Evolutionary conservation across 2,113 vertebrate genomes (phyloP).

Genomic region (Spea multiplicata): DNA sequence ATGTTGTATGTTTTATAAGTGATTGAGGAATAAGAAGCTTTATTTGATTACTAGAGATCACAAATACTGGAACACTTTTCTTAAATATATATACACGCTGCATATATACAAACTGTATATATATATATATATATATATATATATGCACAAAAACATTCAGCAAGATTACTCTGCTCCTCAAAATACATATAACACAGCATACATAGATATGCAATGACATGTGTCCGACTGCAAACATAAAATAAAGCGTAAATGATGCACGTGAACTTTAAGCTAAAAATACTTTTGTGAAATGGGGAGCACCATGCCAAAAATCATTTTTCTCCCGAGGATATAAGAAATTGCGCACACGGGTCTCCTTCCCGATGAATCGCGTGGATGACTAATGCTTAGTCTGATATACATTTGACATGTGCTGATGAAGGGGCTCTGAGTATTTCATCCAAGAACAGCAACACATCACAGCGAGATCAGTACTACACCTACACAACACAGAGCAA

Average conservation of each 20-base stretch:
- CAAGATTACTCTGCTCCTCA: no score
- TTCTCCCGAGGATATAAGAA: not conserved
- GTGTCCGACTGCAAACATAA: not conserved
- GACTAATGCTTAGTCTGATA: not conserved
- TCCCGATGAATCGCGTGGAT: not conserved
- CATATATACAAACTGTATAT: no score
- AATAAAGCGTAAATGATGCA: not conserved
- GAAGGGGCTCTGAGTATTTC: not conserved
- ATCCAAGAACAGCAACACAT: not conserved
- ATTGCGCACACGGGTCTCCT: not conserved
- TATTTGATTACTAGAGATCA: no score
- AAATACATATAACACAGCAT: no score
- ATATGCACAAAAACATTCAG: no score
- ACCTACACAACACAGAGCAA: not conserved
- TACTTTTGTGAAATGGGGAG: not conserved
- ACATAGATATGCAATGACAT: no score
- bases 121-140: no score
- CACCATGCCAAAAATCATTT: not conserved
- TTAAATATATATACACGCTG: no score
- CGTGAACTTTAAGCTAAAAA: slow-evolving; percentile 3
- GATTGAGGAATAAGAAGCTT: no score
- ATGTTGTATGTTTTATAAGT: no score
- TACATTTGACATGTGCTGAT: not conserved
- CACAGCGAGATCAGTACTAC: not conserved
- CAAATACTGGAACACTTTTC: no score